phyloP scores from a whole-genome alignment of 2,113 vertebrate species.

The Anas platyrhynchos region DNA sequence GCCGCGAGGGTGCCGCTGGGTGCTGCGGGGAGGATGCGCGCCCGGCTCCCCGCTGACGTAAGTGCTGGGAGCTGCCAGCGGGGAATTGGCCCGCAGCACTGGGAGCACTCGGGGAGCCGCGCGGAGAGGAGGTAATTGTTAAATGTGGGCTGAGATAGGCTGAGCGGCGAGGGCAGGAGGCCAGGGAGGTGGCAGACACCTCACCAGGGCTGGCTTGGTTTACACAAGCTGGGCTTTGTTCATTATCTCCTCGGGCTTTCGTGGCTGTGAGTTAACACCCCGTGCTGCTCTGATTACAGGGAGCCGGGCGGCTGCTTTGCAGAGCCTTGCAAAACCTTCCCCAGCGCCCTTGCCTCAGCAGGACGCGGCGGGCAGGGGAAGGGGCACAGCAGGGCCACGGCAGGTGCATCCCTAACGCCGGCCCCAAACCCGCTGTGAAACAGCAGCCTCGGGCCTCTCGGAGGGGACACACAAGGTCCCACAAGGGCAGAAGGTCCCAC shows the following conservation, averaged over 20 bases:
- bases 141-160: slow-evolving; percentile 64
- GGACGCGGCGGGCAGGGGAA: accelerated
- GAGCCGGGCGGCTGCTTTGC: not conserved
- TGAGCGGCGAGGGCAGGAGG: slow-evolving; percentile 42
- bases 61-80: slow-evolving; percentile 45
- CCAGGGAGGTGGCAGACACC: slow-evolving; percentile 54
- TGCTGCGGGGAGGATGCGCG: not conserved
- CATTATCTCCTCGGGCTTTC: slow-evolving; percentile 11
- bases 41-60: slow-evolving; percentile 27
- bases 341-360: not conserved
- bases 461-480: not conserved
- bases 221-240: slow-evolving; percentile 58
- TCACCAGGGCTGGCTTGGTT: slow-evolving; percentile 44
- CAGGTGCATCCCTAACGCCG: not conserved
- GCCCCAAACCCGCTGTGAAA: not conserved
- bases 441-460: not conserved
- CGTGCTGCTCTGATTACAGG: not conserved
- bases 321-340: not conserved
- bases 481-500: no score
- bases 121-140: slow-evolving; percentile 52
- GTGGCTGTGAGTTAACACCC: slow-evolving; percentile 8
- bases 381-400: accelerated
- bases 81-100: slow-evolving; percentile 40
- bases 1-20: not conserved
- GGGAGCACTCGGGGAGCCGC: not conserved